A percentile compares a stretch with the other conserved stretches of the same genome.
These are phyloP conservation scores for Platichthys flesus DNA, from an alignment of 2,113 vertebrate genomes.

Conservation along the genomic window DNA sequence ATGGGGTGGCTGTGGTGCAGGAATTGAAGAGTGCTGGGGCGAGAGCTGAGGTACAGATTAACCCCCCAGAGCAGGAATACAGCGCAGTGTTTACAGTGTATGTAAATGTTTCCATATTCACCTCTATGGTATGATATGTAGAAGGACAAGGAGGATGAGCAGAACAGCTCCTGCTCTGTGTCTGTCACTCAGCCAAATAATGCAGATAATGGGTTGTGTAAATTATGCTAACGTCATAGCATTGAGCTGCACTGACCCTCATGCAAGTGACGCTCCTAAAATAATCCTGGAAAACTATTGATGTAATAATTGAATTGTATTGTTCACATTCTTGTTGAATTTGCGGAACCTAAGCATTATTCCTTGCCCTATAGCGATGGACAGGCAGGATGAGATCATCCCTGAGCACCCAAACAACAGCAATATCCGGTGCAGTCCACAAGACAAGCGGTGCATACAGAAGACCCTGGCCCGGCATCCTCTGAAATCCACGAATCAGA, in stretches of 20 bases:
- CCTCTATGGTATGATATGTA: constrained; percentile 14
- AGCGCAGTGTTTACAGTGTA: too few species aligned
- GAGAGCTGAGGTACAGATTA: constrained; percentile 17
- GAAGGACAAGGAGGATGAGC: constrained; percentile 22
- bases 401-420: constrained; percentile 90
- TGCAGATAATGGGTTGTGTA: not conserved
- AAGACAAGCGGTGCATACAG: constrained; percentile 91
- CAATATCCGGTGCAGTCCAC: constrained; percentile 90
- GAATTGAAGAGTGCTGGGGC: constrained; percentile 16
- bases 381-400: constrained; percentile 85
- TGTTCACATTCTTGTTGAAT: not conserved
- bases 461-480: constrained; percentile 85
- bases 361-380: constrained; percentile 73
- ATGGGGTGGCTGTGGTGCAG: constrained; percentile 8
- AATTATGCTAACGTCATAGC: not conserved
- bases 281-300: not conserved
- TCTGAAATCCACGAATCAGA: constrained; percentile 86
- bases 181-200: constrained; percentile 1
- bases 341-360: not conserved
- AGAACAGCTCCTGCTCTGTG: constrained; percentile 18
- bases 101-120: too few species aligned
- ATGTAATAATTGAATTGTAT: not conserved
- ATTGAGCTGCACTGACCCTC: too few species aligned
- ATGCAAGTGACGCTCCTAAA: too few species aligned
- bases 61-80: constrained; percentile 26